Base-by-base conservation (phyloP, 2,797 vertebrate species). In the Gymnothorax reevesii region DNA sequence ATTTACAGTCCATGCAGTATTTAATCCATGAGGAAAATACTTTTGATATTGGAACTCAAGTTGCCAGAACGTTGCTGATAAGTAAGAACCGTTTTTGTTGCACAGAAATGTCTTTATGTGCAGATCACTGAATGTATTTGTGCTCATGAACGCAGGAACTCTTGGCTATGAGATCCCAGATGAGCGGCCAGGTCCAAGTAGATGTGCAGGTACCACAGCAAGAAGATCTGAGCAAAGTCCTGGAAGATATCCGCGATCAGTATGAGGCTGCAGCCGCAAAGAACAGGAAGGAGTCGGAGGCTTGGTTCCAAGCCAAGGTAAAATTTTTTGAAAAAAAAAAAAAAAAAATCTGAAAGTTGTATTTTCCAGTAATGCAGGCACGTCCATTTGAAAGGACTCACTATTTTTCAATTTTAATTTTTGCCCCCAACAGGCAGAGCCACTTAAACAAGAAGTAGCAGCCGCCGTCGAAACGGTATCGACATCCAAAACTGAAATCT, bases 201-300 rank as follows among this genome's bases (percentile, higher is more conserved):
- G 93, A 94, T 80, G 91, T 94, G 20, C 92, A 95, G 0, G 94
- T 93, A 0, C 93, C 94, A 1, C 93, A 93, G 0, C 91, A 94
- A 0, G 89, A 93, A 85, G 94, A 95, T 57, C 92, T 94, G 84
- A 93, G 90, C 87, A 91, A 88, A 88, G 71, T 93, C n/a, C 75
- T 95, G 88, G 91, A 91, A 0, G 93, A 93, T 2, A 92, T 94
- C 87, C 88, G 94, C 27, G 91, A 91, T 55, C 94, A 94, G 84
- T 94, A 95, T 4, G 93, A 94, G 90, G 73, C 89, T 0, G 84
- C 94, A 87, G 93, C 94, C 89, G 94, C 93, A 71, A 93, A 91
- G 22, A 95, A 93, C 71, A 91, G 83, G 42, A 89, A 90, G 88
- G 93, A 95, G 0, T 90, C 93, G 82, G 94, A 94, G 88, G 42